phyloP scores from a whole-genome alignment of 2,888 invertebrate species.

The Diarsia rubi region DNA sequence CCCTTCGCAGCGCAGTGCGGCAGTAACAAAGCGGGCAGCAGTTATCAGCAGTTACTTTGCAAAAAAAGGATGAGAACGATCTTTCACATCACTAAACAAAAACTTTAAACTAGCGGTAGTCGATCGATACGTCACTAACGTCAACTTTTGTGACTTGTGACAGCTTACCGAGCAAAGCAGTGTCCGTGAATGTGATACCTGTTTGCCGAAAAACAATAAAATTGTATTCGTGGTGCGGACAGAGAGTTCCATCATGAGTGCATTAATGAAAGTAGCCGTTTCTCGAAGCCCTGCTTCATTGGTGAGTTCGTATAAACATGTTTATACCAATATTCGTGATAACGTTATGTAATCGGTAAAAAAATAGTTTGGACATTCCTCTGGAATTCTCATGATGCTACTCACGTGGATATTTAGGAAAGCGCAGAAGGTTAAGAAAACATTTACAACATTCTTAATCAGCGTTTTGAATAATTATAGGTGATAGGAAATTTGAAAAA shows the following conservation, averaged over 20 bases:
- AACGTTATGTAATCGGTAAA: slow-evolving; percentile 86
- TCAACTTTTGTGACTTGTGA: slow-evolving; percentile 42
- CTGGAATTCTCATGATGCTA: not conserved
- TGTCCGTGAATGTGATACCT: slow-evolving; percentile 73
- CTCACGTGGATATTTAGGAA: slow-evolving; percentile 7
- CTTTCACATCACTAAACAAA: not conserved
- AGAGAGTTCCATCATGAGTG: slow-evolving; percentile 91
- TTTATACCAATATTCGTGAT: slow-evolving; percentile 67
- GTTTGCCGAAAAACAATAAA: slow-evolving; percentile 62
- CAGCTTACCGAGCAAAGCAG: slow-evolving; percentile 30
- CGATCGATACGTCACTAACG: slow-evolving; percentile 32
- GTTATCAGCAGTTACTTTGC: too few species aligned
- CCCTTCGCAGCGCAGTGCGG: too few species aligned
- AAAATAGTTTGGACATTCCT: slow-evolving; percentile 69
- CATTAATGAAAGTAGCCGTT: slow-evolving; percentile 86
- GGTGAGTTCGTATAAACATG: slow-evolving; percentile 74
- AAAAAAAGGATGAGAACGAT: not conserved
- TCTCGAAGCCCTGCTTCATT: slow-evolving; percentile 85
- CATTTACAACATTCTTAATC: not conserved
- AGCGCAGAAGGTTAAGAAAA: not conserved
- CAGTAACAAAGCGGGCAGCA: too few species aligned
- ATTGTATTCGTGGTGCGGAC: slow-evolving; percentile 88
- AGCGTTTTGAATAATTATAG: not conserved
- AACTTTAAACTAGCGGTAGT: not conserved
- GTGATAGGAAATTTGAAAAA: slow-evolving; percentile 10